Conservation (phyloP, 2,888 invertebrate species). For the Mimumesa dahlbomi region DNA sequence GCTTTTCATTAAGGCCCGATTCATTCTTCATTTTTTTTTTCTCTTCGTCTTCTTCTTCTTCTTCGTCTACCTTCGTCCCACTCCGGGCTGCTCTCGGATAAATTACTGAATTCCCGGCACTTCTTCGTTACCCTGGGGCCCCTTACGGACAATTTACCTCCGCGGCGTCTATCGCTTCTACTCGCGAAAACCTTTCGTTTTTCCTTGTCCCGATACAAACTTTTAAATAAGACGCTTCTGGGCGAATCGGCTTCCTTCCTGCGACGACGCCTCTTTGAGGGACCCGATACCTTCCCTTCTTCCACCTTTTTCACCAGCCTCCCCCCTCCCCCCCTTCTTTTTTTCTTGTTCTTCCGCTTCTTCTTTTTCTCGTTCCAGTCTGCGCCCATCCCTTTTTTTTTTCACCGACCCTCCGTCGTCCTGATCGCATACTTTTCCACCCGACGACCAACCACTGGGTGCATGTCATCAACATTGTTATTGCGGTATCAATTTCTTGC, state of each 20-base stretch:
- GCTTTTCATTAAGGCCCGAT: conserved; percentile 73
- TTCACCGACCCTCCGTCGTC: too few species aligned
- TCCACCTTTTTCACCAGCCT: conserved; percentile 7
- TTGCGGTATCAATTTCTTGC: conserved; percentile 69
- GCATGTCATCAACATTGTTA: conserved; percentile 70
- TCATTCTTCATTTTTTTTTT: conserved; percentile 67
- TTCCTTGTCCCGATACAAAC: conserved; percentile 72
- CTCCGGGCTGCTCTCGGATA: conserved; percentile 52
- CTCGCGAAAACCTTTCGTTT: conserved; percentile 52
- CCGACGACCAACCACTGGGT: conserved; percentile 43
- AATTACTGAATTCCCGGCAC: conserved; percentile 58
- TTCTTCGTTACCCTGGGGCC: conserved; percentile 59
- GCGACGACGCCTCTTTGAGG: conserved; percentile 66
- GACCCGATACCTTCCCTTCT: conserved; percentile 43
- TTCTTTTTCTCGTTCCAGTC: conserved; percentile 28
- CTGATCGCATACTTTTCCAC: conserved; percentile 14
- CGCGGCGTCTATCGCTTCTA: conserved; percentile 58
- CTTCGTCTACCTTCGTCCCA: conserved; percentile 5
- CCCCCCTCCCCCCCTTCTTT: conserved; percentile 1
- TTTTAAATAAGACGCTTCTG: conserved; percentile 77
- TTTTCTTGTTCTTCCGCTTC: conserved; percentile 2
- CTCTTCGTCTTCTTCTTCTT: conserved; percentile 48
- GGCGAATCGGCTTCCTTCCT: conserved; percentile 73
- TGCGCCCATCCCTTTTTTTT: conserved; percentile 14
- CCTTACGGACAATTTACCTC: conserved; percentile 74